Conservation (phyloP, 64 coral and sea anemone species). For the Catalaphyllia jardinei region DNA sequence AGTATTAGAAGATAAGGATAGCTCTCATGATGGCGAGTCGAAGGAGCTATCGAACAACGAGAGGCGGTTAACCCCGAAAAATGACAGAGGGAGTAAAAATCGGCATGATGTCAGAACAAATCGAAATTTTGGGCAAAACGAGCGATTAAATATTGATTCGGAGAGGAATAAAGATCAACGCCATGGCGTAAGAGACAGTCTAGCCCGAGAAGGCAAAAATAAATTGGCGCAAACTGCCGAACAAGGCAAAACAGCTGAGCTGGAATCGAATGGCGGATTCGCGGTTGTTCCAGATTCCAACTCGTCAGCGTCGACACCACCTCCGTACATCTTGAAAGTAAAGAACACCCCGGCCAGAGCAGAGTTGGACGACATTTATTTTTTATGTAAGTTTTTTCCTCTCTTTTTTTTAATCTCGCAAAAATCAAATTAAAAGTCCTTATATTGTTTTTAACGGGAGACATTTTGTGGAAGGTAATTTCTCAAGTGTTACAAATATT, state of each 20-base stretch:
- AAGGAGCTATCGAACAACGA: neutral
- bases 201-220: neutral
- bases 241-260: neutral
- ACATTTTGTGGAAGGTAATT: neutral
- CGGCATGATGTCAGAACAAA: conserved; percentile 9
- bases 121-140: conserved; percentile 16
- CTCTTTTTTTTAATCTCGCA: neutral
- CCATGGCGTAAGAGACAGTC: neutral
- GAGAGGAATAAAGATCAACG: conserved; percentile 15
- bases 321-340: conserved; percentile 51
- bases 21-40: neutral
- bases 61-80: conserved; percentile 18
- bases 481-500: neutral
- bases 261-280: conserved; percentile 13
- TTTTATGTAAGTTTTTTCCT: conserved; percentile 63
- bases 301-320: conserved; percentile 37
- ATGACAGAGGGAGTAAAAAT: neutral
- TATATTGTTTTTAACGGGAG: neutral
- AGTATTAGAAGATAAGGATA: neutral
- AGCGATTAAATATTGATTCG: conserved; percentile 51
- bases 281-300: conserved; percentile 29
- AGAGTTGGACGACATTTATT: conserved; percentile 74
- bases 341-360: conserved; percentile 27
- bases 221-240: conserved; percentile 13
- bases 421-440: neutral